Conservation (phyloP, 1,140 invertebrate genomes). For the Papilio polyxenes region DNA sequence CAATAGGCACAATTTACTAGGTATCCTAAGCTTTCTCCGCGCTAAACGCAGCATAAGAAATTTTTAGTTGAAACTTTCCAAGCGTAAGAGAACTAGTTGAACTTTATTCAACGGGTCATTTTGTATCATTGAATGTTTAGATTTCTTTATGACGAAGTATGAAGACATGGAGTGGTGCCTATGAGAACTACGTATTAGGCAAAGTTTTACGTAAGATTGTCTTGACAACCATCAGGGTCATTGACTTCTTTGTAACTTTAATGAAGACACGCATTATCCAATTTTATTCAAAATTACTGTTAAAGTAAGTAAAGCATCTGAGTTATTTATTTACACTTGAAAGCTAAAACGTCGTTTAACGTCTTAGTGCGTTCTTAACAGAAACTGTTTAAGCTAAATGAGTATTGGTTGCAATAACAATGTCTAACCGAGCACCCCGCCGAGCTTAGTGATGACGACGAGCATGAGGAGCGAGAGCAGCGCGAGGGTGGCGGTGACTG, state of each 20-base stretch:
- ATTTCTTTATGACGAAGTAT: background rate
- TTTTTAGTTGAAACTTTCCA: background rate
- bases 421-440: conserved; percentile 86
- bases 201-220: background rate
- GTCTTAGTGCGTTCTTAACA: too few relatives aligned
- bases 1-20: background rate
- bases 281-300: background rate
- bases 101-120: background rate
- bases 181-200: background rate
- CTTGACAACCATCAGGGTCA: background rate
- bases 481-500: conserved; percentile 84
- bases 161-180: background rate
- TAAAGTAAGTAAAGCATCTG: background rate
- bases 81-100: background rate
- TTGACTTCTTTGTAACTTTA: background rate
- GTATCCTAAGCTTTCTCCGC: too few relatives aligned
- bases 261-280: too few relatives aligned
- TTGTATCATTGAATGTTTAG: background rate
- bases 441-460: conserved; percentile 86
- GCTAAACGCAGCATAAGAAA: background rate
- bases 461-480: conserved; percentile 84
- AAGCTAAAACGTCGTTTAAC: too few relatives aligned
- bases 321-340: background rate
- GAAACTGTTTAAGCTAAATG: too few relatives aligned
- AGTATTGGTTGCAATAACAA: background rate